Percentiles rank a stretch among this genome's conserved stretches.
phyloP scores from a whole-genome alignment of 1,140 invertebrate species.

The Conus betulinus region DNA sequence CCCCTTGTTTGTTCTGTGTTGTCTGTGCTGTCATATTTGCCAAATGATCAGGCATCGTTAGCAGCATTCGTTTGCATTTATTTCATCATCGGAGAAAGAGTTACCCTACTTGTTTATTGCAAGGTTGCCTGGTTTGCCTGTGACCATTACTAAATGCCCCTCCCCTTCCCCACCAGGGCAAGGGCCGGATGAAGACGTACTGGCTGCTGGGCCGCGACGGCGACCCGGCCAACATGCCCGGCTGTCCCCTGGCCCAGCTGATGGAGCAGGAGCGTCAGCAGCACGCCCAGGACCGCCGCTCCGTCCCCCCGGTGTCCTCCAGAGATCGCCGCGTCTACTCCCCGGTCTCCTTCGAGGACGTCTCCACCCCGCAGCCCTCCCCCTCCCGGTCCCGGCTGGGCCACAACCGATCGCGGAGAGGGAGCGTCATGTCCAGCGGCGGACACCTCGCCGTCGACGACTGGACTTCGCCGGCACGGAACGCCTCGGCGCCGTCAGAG shows the following conservation, averaged over 20 bases:
- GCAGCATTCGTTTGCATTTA: too few relatives aligned
- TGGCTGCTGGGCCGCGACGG: slow-evolving; percentile 72
- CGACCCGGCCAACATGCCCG: slow-evolving; percentile 35
- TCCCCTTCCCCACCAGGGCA: slow-evolving; percentile 65
- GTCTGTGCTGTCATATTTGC: too few relatives aligned
- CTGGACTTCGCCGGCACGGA: too few relatives aligned
- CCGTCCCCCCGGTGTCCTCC: neutral
- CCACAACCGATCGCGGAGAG: neutral
- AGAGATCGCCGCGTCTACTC: slow-evolving; percentile 58
- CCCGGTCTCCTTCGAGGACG: slow-evolving; percentile 66
- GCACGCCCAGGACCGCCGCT: neutral
- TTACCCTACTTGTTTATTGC: too few relatives aligned
- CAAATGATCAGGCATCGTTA: too few relatives aligned
- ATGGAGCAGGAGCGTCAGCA: slow-evolving; percentile 54
- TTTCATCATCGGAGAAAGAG: too few relatives aligned
- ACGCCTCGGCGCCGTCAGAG: neutral
- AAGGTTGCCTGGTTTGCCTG: too few relatives aligned
- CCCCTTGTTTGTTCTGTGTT: too few relatives aligned
- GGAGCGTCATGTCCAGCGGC: neutral
- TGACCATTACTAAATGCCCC: too few relatives aligned
- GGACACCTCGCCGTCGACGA: neutral
- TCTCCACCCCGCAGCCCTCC: slow-evolving; percentile 34
- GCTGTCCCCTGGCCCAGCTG: slow-evolving; percentile 59
- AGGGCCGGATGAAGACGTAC: slow-evolving; percentile 94
- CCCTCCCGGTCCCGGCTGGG: neutral